These are phyloP conservation scores for Orthosia gracilis DNA, from an alignment of 2,888 invertebrate species.

Conservation along the genomic window DNA sequence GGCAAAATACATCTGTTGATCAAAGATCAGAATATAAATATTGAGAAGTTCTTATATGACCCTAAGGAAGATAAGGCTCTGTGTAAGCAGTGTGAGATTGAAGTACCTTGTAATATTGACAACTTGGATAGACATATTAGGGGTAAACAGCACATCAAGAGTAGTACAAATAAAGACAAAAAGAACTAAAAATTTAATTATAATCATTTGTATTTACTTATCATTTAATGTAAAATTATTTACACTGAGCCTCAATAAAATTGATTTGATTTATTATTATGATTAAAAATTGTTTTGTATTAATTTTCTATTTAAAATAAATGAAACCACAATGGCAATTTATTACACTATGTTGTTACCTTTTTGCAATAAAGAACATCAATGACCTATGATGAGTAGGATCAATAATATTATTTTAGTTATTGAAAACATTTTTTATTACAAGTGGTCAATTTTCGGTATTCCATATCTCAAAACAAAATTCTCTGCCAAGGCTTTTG, in stretches of 20 bases:
- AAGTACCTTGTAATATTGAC: slow-evolving; percentile 75
- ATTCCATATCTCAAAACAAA: too few species aligned
- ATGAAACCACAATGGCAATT: background rate
- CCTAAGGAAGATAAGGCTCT: slow-evolving; percentile 74
- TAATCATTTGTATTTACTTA: background rate
- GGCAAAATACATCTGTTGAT: slow-evolving; percentile 72
- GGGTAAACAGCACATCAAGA: slow-evolving; percentile 68
- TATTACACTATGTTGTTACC: background rate
- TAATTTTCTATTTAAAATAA: background rate
- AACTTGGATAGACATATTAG: slow-evolving; percentile 76
- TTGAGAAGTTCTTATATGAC: slow-evolving; percentile 76
- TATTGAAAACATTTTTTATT: too few species aligned
- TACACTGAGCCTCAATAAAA: too few species aligned
- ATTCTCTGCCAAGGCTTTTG: too few species aligned
- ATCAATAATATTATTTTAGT: too few species aligned
- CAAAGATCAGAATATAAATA: slow-evolving; percentile 73
- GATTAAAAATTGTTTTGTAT: background rate
- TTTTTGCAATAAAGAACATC: too few species aligned
- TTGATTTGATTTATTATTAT: too few species aligned
- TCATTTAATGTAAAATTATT: background rate
- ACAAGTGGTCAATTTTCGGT: too few species aligned
- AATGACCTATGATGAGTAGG: too few species aligned
- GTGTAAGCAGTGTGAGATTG: slow-evolving; percentile 73
- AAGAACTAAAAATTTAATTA: background rate
- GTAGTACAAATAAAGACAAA: slow-evolving; percentile 1